Percentiles rank a stretch among this genome's conserved stretches.
Conservation (phyloP, 2,797 vertebrate genomes). For the Moxostoma hubbsi region DNA sequence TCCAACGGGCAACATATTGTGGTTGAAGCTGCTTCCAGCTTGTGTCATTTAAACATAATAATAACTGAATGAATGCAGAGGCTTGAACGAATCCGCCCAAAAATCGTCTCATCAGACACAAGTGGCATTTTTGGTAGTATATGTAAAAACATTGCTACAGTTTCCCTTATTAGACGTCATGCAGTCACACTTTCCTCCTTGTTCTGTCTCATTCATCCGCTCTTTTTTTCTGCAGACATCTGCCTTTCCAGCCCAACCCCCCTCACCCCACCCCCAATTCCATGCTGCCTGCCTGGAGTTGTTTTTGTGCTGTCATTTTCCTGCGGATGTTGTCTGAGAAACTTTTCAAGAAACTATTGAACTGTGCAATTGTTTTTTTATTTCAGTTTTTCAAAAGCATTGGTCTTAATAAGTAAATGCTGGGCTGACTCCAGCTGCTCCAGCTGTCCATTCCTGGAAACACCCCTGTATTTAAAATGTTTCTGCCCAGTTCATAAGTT, state of each 20-base stretch:
- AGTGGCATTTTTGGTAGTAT: no score
- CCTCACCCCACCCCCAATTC: neutral
- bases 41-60: neutral
- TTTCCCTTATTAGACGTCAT: no score
- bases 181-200: constrained; percentile 12
- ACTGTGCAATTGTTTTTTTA: neutral
- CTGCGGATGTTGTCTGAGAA: constrained; percentile 37
- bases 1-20: neutral
- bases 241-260: constrained; percentile 27
- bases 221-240: constrained; percentile 30
- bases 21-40: neutral
- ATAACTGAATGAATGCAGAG: neutral
- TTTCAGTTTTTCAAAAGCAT: constrained; percentile 17
- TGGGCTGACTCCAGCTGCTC: neutral
- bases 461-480: constrained; percentile 26
- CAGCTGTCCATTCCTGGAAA: neutral
- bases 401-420: constrained; percentile 15
- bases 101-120: no score
- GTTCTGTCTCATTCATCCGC: constrained; percentile 27
- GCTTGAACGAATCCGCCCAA: neutral
- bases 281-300: neutral
- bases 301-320: neutral
- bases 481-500: constrained; percentile 60
- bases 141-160: neutral
- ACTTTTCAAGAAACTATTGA: constrained; percentile 19